phyloP scores from a whole-genome alignment of 2,888 invertebrate genomes.

The Cantharis flavilabris region DNA sequence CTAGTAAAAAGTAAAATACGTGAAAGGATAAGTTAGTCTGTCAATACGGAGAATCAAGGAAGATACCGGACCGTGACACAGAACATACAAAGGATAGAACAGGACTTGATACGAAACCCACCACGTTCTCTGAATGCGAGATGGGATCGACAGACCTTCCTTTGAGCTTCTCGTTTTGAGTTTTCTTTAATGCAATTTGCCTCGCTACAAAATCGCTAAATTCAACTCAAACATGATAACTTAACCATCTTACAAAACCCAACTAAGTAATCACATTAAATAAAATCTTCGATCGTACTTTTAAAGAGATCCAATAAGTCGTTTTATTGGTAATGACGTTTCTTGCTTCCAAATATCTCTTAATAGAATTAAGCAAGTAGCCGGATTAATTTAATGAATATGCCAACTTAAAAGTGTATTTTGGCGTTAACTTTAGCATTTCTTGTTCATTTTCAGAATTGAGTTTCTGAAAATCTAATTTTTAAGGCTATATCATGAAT shows the following conservation, averaged over 20 bases:
- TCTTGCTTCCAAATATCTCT: background rate
- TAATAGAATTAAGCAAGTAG: background rate
- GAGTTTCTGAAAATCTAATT: slow-evolving; percentile 52
- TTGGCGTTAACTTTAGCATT: slow-evolving; percentile 37
- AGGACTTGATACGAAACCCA: slow-evolving; percentile 46
- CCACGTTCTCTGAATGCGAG: slow-evolving; percentile 49
- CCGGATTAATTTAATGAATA: background rate
- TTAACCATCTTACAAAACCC: background rate
- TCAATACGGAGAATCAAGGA: slow-evolving; percentile 49
- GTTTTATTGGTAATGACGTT: background rate
- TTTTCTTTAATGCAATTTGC: slow-evolving; percentile 49
- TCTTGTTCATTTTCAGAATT: slow-evolving; percentile 46
- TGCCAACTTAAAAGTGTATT: slow-evolving; percentile 1
- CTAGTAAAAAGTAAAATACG: slow-evolving; percentile 39
- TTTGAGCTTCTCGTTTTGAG: slow-evolving; percentile 47
- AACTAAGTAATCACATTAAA: slow-evolving; percentile 3
- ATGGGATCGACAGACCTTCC: slow-evolving; percentile 48
- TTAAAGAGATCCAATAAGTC: background rate
- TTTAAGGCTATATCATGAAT: slow-evolving; percentile 45
- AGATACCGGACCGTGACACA: slow-evolving; percentile 45
- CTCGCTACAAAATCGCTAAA: slow-evolving; percentile 18
- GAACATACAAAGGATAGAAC: slow-evolving; percentile 44
- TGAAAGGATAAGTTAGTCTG: slow-evolving; percentile 48
- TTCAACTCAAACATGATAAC: slow-evolving; percentile 10
- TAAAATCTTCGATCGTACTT: background rate